These are phyloP conservation scores for Pectinophora gossypiella DNA, from an alignment of 1,140 invertebrate species.

Conservation along the genomic window DNA sequence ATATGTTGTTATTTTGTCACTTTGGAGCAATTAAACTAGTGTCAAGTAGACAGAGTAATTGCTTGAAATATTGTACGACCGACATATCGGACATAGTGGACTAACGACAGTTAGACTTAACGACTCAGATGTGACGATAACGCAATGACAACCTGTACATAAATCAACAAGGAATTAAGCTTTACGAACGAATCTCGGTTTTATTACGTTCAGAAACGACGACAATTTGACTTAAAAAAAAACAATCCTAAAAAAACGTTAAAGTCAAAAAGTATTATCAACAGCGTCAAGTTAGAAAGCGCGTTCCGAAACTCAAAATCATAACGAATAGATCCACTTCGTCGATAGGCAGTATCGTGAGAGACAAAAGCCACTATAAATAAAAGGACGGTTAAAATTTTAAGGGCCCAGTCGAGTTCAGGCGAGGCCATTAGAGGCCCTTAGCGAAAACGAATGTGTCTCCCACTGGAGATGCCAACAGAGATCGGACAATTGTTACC, in stretches of 20 bases:
- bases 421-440: constrained; percentile 55
- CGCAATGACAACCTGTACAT: constrained; percentile 20
- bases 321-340: constrained; percentile 43
- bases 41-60: constrained; percentile 18
- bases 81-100: constrained; percentile 4
- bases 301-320: constrained; percentile 36
- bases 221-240: too few relatives aligned
- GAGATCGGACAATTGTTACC: constrained; percentile 46
- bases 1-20: too few relatives aligned
- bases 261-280: too few relatives aligned
- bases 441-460: constrained; percentile 49
- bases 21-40: neutral
- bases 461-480: constrained; percentile 31
- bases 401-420: constrained; percentile 40
- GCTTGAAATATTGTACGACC: constrained; percentile 18
- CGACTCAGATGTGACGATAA: constrained; percentile 23
- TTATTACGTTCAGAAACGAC: too few relatives aligned
- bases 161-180: constrained; percentile 43
- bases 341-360: constrained; percentile 41
- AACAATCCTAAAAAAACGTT: too few relatives aligned
- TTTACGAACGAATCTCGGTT: constrained; percentile 36
- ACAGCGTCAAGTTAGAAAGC: too few relatives aligned
- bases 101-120: constrained; percentile 12
- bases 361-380: constrained; percentile 56
- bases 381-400: constrained; percentile 62